phyloP scores from a whole-genome alignment of 2,113 vertebrate species.

The Genyomyrus donnyi region DNA sequence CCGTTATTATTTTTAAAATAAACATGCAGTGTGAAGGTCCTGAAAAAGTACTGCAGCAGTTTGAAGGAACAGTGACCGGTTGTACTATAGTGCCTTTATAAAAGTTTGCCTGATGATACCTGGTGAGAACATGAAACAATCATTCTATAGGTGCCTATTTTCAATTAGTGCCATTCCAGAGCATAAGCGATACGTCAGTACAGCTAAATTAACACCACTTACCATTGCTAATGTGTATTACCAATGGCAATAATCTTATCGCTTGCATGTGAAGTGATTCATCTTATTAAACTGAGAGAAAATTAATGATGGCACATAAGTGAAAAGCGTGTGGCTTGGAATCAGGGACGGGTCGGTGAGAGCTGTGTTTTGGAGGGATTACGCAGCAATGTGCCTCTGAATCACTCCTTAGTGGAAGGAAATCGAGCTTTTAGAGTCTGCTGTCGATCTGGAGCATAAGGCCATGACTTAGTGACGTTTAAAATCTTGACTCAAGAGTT shows the following conservation, averaged over 20 bases:
- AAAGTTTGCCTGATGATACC: not conserved
- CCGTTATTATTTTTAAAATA: not conserved
- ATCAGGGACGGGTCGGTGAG: slow-evolving; percentile 16
- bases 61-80: not conserved
- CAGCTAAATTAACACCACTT: slow-evolving; percentile 6
- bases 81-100: not conserved
- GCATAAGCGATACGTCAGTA: not conserved
- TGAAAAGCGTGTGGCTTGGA: slow-evolving; percentile 34
- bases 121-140: not conserved
- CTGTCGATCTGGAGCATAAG: slow-evolving; percentile 8
- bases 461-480: not conserved
- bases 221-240: slow-evolving; percentile 19
- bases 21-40: not conserved
- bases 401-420: not conserved
- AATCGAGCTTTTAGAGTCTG: not conserved
- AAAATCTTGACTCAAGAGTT: not conserved
- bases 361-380: slow-evolving; percentile 7
- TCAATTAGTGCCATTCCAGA: not conserved
- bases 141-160: not conserved
- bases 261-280: slow-evolving; percentile 30
- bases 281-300: slow-evolving; percentile 39
- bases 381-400: not conserved
- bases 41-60: not conserved
- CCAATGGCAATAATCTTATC: slow-evolving; percentile 39
- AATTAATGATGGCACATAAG: slow-evolving; percentile 53